Evolutionary conservation across 2,888 invertebrate species (phyloP), one percentile per base, ranked within the genome.

Genomic region (Leptothorax acervorum): DNA sequence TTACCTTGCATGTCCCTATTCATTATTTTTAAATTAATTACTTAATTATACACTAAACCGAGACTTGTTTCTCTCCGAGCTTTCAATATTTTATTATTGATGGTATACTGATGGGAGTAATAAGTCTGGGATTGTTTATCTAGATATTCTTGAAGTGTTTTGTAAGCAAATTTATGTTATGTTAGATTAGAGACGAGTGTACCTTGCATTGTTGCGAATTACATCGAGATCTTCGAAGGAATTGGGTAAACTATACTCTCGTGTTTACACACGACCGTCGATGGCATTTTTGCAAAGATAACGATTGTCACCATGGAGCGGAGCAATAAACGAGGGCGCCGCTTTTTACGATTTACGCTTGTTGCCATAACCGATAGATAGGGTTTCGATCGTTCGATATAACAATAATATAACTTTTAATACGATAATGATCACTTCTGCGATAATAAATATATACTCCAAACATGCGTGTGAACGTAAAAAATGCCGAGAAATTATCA

Each of bases 261-360:
- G 28, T 68, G 12, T 66, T 76, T 68, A 15, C 31, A 12, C 31
- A 42, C n/a, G 12, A 68, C 3, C 3, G 39, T 68, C n/a, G 28
- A 68, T 68, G 28, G 28, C 12, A 55, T 31, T 78, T 12, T 12
- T 42, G 39, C 12, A 45, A 78, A 78, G 42, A 68, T 68, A 78
- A 28, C 53, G 51, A 66, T 78, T 78, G 55, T 68, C 55, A 28
- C 28, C 42, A 55, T 45, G 42, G 31, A n/a, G 8, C 8, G 18
- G 11, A 42, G 39, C 28, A 76, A 53, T 66, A 76, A 76, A 65
- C 6, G 3, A 53, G 15, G 6, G 11, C 11, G 8, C 11, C 8
- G 28, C 11, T 53, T 53, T 65, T 76, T 53, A 42, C 12, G 12
- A 53, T 28, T 28, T 8, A 23, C 12, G 18, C 53, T 8, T 39